Base-by-base conservation (phyloP, 2,888 invertebrate species). In the Desoria tigrina region DNA sequence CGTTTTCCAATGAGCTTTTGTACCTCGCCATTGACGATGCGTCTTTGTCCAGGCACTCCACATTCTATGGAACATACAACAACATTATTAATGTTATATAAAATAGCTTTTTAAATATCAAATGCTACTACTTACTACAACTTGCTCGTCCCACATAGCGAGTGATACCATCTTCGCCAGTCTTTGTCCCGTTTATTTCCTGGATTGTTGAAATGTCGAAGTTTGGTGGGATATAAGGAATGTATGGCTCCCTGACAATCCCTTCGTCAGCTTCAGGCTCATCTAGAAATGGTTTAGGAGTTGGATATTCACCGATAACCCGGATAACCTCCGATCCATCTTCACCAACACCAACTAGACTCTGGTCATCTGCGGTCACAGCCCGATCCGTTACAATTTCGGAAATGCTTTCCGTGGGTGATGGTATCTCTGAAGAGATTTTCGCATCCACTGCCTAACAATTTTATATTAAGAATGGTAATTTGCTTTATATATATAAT, bases 11-110 rank as follows among this genome's bases (percentile, higher is more conserved):
- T 49, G 23, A 27, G 14, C 42, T 24, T 2, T 23, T 21, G 39
- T 54, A 68, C 68, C 60, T 64, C 69, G 32, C 71, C 71, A 18
- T 53, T 55, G 14, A 72, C 72, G 49, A 72, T 72, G 55, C 69
- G 24, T 18, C 64, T 39, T 42, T 61, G 63, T 27, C 66, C 66
- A 28, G 64, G 26, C 1, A 63, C 55, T 16, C 69, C 69, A 58
- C 69, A 69, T 50, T 61, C 69, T 69, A 32, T 50, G 37, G 32
- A n/a, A n/a, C 32, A 9, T 49, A 49, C 24, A 24, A 28, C 24
- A 6, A 26, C 28, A 28, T 49, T 45, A n/a, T n/a, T n/a, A n/a
- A n/a, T n/a, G n/a, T n/a, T n/a, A 14, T n/a, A 24, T 32, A 6
- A 54, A 45, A 42, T 53, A 9, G 21, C 27, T 24, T 32, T 18